These are phyloP conservation scores for Hippocampus mohnikei DNA, from an alignment of 2,113 vertebrate species.

Conservation along the genomic window DNA sequence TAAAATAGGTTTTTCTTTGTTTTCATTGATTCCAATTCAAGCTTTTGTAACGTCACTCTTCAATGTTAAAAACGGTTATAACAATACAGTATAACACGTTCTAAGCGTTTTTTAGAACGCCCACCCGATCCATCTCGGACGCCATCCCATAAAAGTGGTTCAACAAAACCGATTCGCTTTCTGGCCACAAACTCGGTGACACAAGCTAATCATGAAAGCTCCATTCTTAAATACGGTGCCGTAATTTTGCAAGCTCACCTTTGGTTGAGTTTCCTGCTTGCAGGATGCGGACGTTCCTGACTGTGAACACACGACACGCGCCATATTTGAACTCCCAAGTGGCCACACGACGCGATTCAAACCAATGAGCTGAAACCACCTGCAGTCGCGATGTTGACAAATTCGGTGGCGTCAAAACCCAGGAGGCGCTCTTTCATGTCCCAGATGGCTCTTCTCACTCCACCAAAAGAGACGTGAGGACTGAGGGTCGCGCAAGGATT, in stretches of 20 bases:
- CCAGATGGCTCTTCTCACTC: slow-evolving; percentile 9
- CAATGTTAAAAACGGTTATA: too few species aligned
- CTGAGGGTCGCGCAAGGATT: neutral
- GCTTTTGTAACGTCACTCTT: too few species aligned
- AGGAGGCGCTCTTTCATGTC: slow-evolving; percentile 21
- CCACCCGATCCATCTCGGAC: too few species aligned
- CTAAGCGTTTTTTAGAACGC: too few species aligned
- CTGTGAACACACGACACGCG: slow-evolving; percentile 3
- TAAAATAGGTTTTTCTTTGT: too few species aligned
- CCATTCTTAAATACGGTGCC: neutral
- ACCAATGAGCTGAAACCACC: neutral
- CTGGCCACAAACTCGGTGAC: too few species aligned
- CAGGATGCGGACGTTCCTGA: slow-evolving; percentile 13
- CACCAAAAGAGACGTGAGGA: slow-evolving; percentile 13
- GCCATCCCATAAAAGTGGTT: too few species aligned
- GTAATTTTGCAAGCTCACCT: slow-evolving; percentile 6
- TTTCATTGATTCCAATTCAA: too few species aligned
- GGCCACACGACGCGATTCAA: too few species aligned
- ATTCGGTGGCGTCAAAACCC: neutral
- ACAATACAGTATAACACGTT: too few species aligned
- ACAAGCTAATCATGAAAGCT: too few species aligned
- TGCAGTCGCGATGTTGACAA: slow-evolving; percentile 2
- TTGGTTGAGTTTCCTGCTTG: neutral
- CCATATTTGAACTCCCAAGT: neutral
- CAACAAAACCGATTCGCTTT: too few species aligned